phyloP scores from a whole-genome alignment of 2,113 vertebrate species.

The Ginglymostoma cirratum region DNA sequence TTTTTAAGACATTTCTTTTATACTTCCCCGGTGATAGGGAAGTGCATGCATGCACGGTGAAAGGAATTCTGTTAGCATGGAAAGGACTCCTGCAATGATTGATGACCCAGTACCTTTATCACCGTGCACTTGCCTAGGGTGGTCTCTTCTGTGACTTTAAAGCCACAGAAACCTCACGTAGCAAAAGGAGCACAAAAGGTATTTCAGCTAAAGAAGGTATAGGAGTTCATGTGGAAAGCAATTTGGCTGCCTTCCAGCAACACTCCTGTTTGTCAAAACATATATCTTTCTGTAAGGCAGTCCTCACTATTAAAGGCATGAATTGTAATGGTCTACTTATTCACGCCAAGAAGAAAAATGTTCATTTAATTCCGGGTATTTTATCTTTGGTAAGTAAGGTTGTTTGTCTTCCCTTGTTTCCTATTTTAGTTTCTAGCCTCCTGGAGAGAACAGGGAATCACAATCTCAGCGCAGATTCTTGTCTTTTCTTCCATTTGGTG shows the following conservation, averaged over 20 bases:
- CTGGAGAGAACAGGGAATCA: no score
- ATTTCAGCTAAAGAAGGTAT: neutral
- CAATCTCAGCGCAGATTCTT: neutral
- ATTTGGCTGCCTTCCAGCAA: neutral
- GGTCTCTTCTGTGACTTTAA: slow-evolving; percentile 44
- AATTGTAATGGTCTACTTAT: neutral
- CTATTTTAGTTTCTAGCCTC: neutral
- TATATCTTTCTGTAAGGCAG: neutral
- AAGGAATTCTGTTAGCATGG: slow-evolving; percentile 44
- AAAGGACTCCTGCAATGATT: slow-evolving; percentile 55
- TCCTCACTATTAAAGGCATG: neutral
- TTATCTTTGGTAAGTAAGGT: no score
- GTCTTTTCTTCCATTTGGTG: neutral
- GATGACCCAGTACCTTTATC: slow-evolving; percentile 48
- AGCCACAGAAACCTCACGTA: slow-evolving; percentile 24
- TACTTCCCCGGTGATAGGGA: slow-evolving; percentile 46
- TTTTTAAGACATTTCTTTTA: slow-evolving; percentile 25
- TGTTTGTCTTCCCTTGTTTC: neutral
- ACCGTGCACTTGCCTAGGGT: slow-evolving; percentile 46
- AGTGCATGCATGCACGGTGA: slow-evolving; percentile 44
- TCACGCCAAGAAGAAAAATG: neutral
- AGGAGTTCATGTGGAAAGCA: slow-evolving; percentile 28
- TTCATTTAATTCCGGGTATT: neutral
- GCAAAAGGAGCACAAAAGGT: slow-evolving; percentile 39
- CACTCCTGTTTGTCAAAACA: slow-evolving; percentile 32